These are phyloP conservation scores for Athrips mouffetella DNA, from an alignment of 2,888 invertebrate genomes.

Conservation along the genomic window DNA sequence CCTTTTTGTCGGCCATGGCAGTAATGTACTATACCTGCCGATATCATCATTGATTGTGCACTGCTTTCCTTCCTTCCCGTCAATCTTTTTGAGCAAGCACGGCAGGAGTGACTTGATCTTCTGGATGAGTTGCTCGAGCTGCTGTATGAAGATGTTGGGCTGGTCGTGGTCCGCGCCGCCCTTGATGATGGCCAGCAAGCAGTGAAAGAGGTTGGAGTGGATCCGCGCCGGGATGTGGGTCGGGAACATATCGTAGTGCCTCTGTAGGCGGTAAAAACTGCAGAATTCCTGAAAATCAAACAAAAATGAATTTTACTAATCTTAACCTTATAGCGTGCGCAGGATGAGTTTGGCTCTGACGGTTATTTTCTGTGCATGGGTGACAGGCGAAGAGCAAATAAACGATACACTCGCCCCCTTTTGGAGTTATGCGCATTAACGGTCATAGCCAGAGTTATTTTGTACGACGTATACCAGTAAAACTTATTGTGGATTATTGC, in stretches of 20 bases:
- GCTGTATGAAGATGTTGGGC: conserved; percentile 59
- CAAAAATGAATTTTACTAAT: conserved; percentile 4
- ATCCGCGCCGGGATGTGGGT: conserved; percentile 59
- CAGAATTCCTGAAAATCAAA: conserved; percentile 52
- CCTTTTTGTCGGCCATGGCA: too few relatives aligned
- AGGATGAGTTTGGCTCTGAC: too few relatives aligned
- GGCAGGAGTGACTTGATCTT: conserved; percentile 57
- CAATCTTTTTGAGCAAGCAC: conserved; percentile 50
- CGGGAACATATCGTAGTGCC: conserved; percentile 63
- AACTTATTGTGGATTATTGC: too few relatives aligned
- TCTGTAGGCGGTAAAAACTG: conserved; percentile 60
- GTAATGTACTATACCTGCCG: conserved; percentile 58
- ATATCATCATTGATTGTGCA: conserved; percentile 61
- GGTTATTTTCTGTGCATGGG: too few relatives aligned
- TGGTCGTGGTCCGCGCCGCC: conserved; percentile 49
- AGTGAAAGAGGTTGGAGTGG: conserved; percentile 64
- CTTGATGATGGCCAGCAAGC: conserved; percentile 58
- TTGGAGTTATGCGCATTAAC: too few relatives aligned
- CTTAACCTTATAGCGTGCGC: too few relatives aligned
- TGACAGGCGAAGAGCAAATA: too few relatives aligned
- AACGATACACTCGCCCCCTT: too few relatives aligned
- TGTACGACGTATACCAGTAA: too few relatives aligned
- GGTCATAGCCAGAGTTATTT: too few relatives aligned
- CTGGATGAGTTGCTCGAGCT: conserved; percentile 56
- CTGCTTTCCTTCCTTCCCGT: conserved; percentile 38